These are phyloP conservation scores for Homarus gammarus DNA, from an alignment of 2,888 invertebrate species.

Conservation along the genomic window DNA sequence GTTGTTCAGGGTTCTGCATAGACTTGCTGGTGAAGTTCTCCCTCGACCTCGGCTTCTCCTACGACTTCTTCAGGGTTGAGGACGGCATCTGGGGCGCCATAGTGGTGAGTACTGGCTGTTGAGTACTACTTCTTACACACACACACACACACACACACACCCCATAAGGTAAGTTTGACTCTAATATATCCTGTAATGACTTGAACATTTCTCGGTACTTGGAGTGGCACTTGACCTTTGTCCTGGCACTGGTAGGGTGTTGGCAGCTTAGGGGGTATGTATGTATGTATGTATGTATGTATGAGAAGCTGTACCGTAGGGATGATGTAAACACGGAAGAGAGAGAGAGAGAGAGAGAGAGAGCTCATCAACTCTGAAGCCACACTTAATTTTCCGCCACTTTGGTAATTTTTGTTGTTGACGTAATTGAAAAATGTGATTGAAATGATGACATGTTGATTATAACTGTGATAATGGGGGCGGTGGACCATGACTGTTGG, in stretches of 20 bases:
- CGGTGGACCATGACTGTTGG: not conserved
- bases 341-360: not conserved
- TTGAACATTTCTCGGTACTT: no score
- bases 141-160: constrained; percentile 5
- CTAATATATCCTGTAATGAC: no score
- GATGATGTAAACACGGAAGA: not conserved
- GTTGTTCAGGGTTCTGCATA: constrained; percentile 99
- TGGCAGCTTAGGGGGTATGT: no score
- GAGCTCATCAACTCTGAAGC: no score
- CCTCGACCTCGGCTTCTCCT: constrained; percentile 96
- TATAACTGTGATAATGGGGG: no score
- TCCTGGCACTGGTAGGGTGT: no score
- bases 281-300: constrained; percentile 16
- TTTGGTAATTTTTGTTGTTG: no score
- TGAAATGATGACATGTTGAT: no score
- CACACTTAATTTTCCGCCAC: no score
- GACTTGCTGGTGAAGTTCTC: constrained; percentile 96
- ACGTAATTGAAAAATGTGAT: no score
- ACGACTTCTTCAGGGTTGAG: constrained; percentile 94
- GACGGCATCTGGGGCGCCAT: constrained; percentile 87
- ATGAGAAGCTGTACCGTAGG: not conserved
- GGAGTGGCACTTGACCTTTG: no score
- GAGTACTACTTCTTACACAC: not conserved
- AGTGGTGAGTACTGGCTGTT: constrained; percentile 69
- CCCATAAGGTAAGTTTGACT: not conserved